Evolutionary conservation across 2,113 vertebrate genomes (phyloP), one percentile per base, ranked within the genome.

Genomic region (Tursiops truncatus): DNA sequence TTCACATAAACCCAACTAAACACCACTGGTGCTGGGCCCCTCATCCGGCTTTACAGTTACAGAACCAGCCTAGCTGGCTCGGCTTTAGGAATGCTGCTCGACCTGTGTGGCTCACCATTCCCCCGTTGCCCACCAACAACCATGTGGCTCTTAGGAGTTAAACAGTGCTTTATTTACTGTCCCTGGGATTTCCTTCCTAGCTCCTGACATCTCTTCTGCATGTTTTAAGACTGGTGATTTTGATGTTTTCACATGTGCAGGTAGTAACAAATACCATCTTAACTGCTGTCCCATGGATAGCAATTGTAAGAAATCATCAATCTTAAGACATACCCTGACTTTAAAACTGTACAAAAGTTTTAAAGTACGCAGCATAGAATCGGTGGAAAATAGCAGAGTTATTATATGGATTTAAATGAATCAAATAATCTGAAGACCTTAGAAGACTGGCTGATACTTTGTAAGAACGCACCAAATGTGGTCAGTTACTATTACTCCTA

Each of bases 31-130:
- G 0, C 56, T 23, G 65, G 71, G 8, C 4, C 50, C 6, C 53
- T 31, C 12, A 1, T 9, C 56, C 23, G 18, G 2, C 23, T 23
- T 50, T 25, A 1, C 25, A 33, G 23, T 28, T 50, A 25, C 0
- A 68, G 67, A 31, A 36, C 17, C 28, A 17, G 36, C 9, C 23
- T 65, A 33, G 10, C 50, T 62, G 9, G 50, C 20, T 5, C 7
- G 10, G 23, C 8, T 33, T 28, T 21, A 44, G 50, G 18, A 38
- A 53, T 6, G 3, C 33, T 74, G 14, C 50, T n/a, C 13, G 28
- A 47, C 50, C 8, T 1, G 3, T 9, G 6, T 38, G 10, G 23
- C 18, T 31, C 9, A 10, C 41, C 10, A 6, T 6, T 1, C 12
- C 20, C 28, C 63, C 56, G 8, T 28, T 50, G 12, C 18, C 33